Percentiles rank a stretch among this genome's conserved stretches.
Evolutionary conservation across 2,113 vertebrate genomes (phyloP).

Genomic region (Siniperca knerii): DNA sequence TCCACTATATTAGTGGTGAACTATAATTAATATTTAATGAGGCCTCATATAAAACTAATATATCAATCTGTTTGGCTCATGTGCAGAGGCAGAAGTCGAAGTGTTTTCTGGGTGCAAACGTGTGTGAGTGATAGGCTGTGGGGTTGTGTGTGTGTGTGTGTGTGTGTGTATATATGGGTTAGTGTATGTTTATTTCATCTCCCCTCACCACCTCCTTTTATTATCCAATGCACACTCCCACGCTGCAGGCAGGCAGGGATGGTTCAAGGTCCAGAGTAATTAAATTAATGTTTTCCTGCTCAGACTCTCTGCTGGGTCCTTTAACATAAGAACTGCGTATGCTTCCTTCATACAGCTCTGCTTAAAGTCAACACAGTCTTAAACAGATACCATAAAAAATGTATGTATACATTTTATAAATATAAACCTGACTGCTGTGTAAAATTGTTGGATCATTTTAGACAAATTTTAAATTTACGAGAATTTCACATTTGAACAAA

Average conservation of each 20-base stretch:
- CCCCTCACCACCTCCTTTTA: neutral
- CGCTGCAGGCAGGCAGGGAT: neutral
- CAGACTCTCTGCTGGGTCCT: neutral
- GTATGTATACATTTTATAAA: neutral
- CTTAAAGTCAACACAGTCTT: too few relatives aligned
- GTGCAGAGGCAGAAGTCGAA: neutral
- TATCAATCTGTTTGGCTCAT: neutral
- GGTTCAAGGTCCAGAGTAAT: slow-evolving; percentile 24
- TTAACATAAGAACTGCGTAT: too few relatives aligned
- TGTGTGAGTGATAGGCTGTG: neutral
- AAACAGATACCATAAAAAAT: neutral
- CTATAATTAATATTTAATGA: neutral
- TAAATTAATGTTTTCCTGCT: neutral
- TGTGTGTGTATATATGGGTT: neutral
- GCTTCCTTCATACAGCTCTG: too few relatives aligned
- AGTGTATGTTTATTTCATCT: neutral
- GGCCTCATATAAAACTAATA: neutral
- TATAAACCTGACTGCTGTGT: neutral
- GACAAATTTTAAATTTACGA: too few relatives aligned
- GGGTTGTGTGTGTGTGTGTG: neutral
- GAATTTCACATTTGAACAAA: neutral
- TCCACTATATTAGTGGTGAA: neutral
- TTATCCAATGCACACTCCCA: neutral
- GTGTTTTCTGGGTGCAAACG: neutral
- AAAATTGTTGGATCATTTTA: too few relatives aligned